Evolutionary conservation across 2,113 vertebrate genomes (phyloP).

Genomic region (Riparia riparia): DNA sequence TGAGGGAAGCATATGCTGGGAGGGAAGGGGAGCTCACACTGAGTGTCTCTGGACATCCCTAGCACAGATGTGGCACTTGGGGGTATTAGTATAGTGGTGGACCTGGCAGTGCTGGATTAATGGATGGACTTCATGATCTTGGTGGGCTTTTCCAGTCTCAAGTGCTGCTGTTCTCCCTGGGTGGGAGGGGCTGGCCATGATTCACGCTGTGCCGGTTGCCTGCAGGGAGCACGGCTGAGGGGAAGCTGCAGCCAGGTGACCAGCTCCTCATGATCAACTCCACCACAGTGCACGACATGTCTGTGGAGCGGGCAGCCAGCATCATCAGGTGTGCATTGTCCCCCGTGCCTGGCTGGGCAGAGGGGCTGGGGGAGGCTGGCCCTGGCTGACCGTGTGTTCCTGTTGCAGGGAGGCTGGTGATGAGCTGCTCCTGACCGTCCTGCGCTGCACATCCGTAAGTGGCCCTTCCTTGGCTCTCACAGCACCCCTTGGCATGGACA

Average conservation of each 20-base stretch:
- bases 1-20: background rate
- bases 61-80: background rate
- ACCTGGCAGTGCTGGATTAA: fast-evolving
- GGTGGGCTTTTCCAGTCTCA: background rate
- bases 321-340: slow-evolving; percentile 83
- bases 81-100: background rate
- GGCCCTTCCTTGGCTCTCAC: background rate
- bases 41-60: fast-evolving
- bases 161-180: fast-evolving
- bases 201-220: background rate
- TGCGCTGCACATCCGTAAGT: slow-evolving; percentile 87
- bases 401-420: slow-evolving; percentile 85
- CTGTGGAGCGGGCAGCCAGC: slow-evolving; percentile 80
- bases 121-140: fast-evolving
- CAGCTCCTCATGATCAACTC: slow-evolving; percentile 90
- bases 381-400: background rate
- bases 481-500: background rate
- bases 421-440: slow-evolving; percentile 84
- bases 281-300: slow-evolving; percentile 76
- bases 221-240: slow-evolving; percentile 90
- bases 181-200: fast-evolving
- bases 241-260: slow-evolving; percentile 90
- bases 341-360: fast-evolving
- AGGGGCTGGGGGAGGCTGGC: fast-evolving
- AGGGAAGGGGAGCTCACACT: background rate